phyloP scores from a whole-genome alignment of 2,113 vertebrate species.

The Mirza zaza region DNA sequence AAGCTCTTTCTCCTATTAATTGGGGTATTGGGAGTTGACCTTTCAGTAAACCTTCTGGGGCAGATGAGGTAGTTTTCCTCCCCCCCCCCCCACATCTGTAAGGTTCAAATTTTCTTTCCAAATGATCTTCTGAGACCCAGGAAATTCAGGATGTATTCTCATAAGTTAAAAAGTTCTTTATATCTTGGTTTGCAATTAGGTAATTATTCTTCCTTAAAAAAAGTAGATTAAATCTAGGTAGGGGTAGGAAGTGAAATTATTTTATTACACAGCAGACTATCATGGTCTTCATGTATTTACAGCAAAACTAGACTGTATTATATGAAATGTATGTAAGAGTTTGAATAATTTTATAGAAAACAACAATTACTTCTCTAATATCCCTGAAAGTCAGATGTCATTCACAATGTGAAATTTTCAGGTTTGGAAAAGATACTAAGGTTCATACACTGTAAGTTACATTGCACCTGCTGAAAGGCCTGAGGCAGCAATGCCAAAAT shows the following conservation, averaged over 20 bases:
- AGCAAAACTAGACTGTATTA: conserved; percentile 2
- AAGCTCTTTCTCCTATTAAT: too few species aligned
- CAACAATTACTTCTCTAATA: not conserved
- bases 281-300: not conserved
- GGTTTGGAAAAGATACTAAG: not conserved
- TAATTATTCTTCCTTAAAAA: conserved; percentile 2
- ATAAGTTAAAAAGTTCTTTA: not conserved
- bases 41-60: too few species aligned
- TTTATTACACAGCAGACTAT: not conserved
- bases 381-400: not conserved
- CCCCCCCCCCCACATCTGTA: not conserved
- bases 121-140: not conserved
- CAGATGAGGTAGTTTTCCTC: too few species aligned
- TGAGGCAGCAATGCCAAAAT: not conserved
- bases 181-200: not conserved
- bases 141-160: not conserved
- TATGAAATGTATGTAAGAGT: not conserved
- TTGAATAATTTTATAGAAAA: not conserved
- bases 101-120: not conserved
- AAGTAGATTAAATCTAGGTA: not conserved
- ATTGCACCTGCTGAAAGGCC: not conserved
- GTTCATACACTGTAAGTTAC: not conserved
- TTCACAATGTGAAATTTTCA: conserved; percentile 12
- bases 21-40: too few species aligned
- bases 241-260: not conserved